Evolutionary conservation across 2,888 invertebrate genomes (phyloP).

Genomic region (Neuroscelio doddi): DNA sequence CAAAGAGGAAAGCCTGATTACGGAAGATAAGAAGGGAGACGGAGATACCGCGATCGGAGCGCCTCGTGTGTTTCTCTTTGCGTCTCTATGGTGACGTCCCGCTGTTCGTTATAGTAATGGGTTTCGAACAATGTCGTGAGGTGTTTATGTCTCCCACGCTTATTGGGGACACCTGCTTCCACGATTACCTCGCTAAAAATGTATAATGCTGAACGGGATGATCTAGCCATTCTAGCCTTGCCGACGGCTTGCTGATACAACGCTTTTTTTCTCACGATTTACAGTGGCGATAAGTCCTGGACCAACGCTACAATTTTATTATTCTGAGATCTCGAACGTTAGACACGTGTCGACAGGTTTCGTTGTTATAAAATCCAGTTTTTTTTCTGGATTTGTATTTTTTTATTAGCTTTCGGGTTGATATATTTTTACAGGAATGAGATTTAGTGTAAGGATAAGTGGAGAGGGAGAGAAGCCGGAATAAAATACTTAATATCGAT

Average conservation of each 20-base stretch:
- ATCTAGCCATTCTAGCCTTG: conserved; percentile 10
- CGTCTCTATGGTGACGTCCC: conserved; percentile 61
- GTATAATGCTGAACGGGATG: conserved; percentile 23
- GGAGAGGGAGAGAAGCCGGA: too few species aligned
- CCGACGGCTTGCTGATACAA: not conserved
- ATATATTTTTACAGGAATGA: too few species aligned
- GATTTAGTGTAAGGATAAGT: too few species aligned
- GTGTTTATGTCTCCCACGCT: conserved; percentile 68
- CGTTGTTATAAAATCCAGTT: too few species aligned
- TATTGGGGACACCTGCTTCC: conserved; percentile 65
- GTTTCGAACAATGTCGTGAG: conserved; percentile 58
- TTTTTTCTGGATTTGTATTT: too few species aligned
- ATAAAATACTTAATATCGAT: too few species aligned
- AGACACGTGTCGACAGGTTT: too few species aligned
- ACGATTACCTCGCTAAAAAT: conserved; percentile 60
- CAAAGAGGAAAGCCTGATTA: conserved; percentile 9
- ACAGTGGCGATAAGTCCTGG: not conserved
- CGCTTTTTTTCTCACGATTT: not conserved
- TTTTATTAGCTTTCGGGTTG: too few species aligned
- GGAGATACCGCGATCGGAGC: conserved; percentile 33
- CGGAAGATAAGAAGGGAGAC: conserved; percentile 32
- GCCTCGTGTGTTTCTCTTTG: conserved; percentile 68
- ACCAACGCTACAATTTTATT: not conserved
- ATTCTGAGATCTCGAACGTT: too few species aligned
- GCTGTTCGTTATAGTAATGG: conserved; percentile 62